Evolutionary conservation across 2,113 vertebrate genomes (phyloP).

Genomic region (Myrmophylax atrothorax): DNA sequence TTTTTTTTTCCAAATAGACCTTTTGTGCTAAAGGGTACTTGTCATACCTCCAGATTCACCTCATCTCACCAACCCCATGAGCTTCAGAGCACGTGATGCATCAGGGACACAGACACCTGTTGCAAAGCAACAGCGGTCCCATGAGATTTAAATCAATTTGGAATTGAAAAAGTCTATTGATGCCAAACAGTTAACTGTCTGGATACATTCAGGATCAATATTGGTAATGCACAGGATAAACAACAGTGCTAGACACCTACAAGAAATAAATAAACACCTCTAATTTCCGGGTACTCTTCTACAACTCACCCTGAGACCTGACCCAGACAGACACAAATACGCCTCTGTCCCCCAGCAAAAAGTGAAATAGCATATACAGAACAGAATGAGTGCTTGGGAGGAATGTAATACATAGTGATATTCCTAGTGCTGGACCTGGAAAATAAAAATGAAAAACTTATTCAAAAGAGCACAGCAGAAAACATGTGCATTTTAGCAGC

Average conservation of each 20-base stretch:
- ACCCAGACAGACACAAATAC: background rate
- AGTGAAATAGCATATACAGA: background rate
- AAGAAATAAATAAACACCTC: background rate
- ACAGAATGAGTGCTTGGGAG: background rate
- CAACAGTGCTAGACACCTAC: background rate
- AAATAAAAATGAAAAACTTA: background rate
- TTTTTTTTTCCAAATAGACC: background rate
- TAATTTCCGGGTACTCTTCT: background rate
- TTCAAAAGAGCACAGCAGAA: background rate
- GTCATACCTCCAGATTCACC: background rate
- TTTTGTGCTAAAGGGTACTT: background rate
- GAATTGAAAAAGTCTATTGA: background rate
- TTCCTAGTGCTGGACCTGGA: background rate
- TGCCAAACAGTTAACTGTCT: background rate
- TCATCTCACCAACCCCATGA: background rate
- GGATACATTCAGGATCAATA: background rate
- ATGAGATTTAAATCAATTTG: background rate
- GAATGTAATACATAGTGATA: background rate
- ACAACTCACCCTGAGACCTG: rapidly evolving
- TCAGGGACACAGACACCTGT: background rate
- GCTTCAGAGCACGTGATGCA: background rate
- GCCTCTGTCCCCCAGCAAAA: background rate
- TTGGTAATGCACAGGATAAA: background rate
- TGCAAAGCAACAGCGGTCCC: background rate
- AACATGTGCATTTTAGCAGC: background rate